A percentile compares a stretch with the other conserved stretches of the same genome.
Conservation (phyloP, 2,113 vertebrate species). For the Sprattus sprattus region DNA sequence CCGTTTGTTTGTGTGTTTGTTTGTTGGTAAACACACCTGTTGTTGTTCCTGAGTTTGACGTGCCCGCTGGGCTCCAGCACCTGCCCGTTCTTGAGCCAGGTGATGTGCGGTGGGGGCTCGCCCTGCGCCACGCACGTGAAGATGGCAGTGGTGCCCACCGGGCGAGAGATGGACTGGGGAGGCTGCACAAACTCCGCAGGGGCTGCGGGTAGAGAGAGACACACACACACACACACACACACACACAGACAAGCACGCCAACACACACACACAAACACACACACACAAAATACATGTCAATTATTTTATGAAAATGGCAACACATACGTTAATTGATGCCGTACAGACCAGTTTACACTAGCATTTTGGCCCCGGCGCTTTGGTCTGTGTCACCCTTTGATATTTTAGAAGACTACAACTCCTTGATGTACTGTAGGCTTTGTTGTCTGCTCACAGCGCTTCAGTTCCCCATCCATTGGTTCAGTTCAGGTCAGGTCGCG, state of each 20-base stretch:
- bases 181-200: constrained; percentile 93
- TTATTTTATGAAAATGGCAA: no score
- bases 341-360: no score
- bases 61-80: constrained; percentile 87
- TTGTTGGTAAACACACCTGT: constrained; percentile 74
- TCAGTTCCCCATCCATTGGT: no score
- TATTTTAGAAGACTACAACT: no score
- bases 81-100: constrained; percentile 95
- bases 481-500: no score
- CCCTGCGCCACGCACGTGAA: constrained; percentile 94
- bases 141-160: constrained; percentile 89
- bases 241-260: background rate
- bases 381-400: no score
- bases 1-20: background rate
- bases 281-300: background rate
- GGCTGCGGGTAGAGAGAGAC: constrained; percentile 63
- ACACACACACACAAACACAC: background rate
- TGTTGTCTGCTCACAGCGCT: no score
- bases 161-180: constrained; percentile 92
- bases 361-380: no score
- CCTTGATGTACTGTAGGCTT: no score
- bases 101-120: constrained; percentile 89
- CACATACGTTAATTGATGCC: no score
- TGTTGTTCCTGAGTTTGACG: constrained; percentile 94
- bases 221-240: background rate